Base-by-base conservation (phyloP, 2,797 vertebrate species). In the Gila robusta region DNA sequence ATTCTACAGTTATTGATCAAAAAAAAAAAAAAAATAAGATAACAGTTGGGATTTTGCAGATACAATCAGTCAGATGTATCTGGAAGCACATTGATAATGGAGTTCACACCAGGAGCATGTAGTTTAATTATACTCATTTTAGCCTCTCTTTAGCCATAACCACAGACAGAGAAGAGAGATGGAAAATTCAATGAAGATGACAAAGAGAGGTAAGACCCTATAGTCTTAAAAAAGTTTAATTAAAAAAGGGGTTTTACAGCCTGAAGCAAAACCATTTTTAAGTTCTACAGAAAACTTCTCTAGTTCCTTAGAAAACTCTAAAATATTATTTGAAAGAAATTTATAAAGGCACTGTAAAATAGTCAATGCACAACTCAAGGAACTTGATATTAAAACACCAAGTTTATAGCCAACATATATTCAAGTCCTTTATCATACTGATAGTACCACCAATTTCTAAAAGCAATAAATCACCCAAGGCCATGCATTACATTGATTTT, bases 51-150 rank as follows among this genome's bases (percentile, higher is more conserved):
- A 79, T 79, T 71, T 70, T 56, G n/a, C 37, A 79, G 74, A 85
- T 67, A 62, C 19, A 71, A 79, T 85, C 74, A 70, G 49, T 17
- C 28, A 85, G 66, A 79, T 71, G 54, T 79, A 79, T 85, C 76
- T 72, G 49, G 66, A 35, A 85, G 76, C 76, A 79, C 52, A 71
- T 35, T 85, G 67, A 72, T 79, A 79, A 44, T 41, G 26, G 37
- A 69, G 76, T 62, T 85, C 83, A 85, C 83, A 85, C 37, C 66
- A 85, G 76, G 83, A 85, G 66, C 76, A 72, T 79, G 76, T 79
- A 62, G 71, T 85, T 79, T 62, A 79, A 79, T 79, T 85, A 79
- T 71, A 56, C 39, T 85, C 66, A 71, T 71, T 79, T 67, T 79
- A 71, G 52, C 37, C 26, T 54, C 66, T 44, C 66, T 71, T 14